Evolutionary conservation across 2,113 vertebrate species (phyloP).

Genomic region (Osmerus eperlanus): DNA sequence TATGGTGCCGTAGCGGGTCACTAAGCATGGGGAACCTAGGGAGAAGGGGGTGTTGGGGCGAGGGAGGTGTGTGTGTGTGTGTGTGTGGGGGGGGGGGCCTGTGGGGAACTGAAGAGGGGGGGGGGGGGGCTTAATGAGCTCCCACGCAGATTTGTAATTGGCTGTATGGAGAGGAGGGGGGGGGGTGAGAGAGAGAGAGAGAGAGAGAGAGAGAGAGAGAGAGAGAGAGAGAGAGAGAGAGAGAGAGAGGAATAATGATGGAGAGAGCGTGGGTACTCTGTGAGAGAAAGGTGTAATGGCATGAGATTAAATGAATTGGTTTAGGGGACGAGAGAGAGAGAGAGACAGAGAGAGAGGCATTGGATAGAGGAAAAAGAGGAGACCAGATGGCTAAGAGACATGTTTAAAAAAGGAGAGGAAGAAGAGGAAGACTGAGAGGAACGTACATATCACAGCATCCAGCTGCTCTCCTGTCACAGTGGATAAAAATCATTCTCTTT

Average conservation of each 20-base stretch:
- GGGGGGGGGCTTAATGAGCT: slow-evolving; percentile 18
- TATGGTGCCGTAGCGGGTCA: too few relatives aligned
- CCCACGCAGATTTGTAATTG: slow-evolving; percentile 54
- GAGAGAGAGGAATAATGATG: not conserved
- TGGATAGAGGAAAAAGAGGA: slow-evolving; percentile 32
- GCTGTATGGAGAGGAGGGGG: slow-evolving; percentile 13
- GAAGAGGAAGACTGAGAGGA: slow-evolving; percentile 45
- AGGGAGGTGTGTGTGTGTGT: slow-evolving; percentile 32
- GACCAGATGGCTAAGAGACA: slow-evolving; percentile 44
- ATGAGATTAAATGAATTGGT: slow-evolving; percentile 10
- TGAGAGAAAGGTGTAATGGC: slow-evolving; percentile 34
- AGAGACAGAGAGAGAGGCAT: not conserved
- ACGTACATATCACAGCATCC: slow-evolving; percentile 38
- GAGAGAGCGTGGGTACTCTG: not conserved
- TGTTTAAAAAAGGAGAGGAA: slow-evolving; percentile 22
- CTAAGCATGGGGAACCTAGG: too few relatives aligned
- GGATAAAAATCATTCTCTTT: slow-evolving; percentile 43
- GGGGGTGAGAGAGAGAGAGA: not conserved
- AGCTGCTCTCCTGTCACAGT: slow-evolving; percentile 49
- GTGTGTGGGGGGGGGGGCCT: slow-evolving; percentile 26
- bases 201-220: not conserved
- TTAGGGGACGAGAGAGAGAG: slow-evolving; percentile 10
- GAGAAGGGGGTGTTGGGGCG: too few relatives aligned
- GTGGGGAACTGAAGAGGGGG: slow-evolving; percentile 15
- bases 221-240: not conserved